Evolutionary conservation across 2,888 invertebrate genomes (phyloP).

Genomic region (Pyralis farinalis): DNA sequence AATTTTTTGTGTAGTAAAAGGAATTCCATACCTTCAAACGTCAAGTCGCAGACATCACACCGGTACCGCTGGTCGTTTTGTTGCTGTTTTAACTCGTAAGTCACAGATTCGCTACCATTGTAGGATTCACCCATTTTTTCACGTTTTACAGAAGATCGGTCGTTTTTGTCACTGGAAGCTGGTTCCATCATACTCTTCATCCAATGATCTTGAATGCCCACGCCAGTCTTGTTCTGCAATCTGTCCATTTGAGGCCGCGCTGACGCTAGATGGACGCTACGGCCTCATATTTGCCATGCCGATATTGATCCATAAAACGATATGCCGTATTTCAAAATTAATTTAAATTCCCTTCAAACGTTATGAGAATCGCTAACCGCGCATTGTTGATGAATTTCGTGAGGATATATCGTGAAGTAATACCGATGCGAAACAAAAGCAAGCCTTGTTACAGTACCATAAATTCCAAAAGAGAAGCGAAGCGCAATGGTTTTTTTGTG

Average conservation of each 20-base stretch:
- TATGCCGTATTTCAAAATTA: conserved; percentile 32
- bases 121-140: conserved; percentile 71
- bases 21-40: conserved; percentile 70
- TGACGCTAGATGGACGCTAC: conserved; percentile 22
- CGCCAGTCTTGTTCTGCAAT: conserved; percentile 71
- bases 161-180: conserved; percentile 65
- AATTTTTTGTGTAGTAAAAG: conserved; percentile 71
- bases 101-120: conserved; percentile 52
- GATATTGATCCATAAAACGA: conserved; percentile 65
- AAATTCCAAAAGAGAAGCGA: conserved; percentile 81
- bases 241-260: conserved; percentile 31
- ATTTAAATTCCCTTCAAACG: conserved; percentile 31
- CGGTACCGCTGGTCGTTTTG: conserved; percentile 52
- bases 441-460: conserved; percentile 79
- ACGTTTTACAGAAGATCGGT: conserved; percentile 60
- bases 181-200: conserved; percentile 77
- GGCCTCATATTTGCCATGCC: conserved; percentile 43
- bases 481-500: conserved; percentile 73
- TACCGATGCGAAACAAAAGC: conserved; percentile 70
- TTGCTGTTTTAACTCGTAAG: conserved; percentile 57
- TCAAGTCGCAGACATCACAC: conserved; percentile 68
- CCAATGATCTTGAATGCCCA: conserved; percentile 70
- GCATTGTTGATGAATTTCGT: conserved; percentile 68
- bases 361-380: conserved; percentile 40
- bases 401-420: conserved; percentile 57